Conservation (phyloP, 2,113 vertebrate genomes). For the Dasyornis broadbenti region DNA sequence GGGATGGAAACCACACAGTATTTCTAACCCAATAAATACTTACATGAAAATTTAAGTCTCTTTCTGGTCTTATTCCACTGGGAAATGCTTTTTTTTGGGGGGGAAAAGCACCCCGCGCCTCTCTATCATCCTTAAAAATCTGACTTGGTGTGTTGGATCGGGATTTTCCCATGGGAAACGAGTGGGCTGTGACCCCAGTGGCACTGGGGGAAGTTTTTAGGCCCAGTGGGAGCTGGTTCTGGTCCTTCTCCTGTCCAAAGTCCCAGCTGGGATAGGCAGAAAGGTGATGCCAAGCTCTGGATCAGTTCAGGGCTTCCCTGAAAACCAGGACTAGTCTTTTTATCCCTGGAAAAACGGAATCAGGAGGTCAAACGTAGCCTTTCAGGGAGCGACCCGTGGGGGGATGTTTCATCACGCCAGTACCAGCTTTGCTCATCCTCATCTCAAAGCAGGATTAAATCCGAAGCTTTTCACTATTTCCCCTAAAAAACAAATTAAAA, state of each 20-base stretch:
- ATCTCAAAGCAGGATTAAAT: fast-evolving
- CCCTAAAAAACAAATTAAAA: not conserved
- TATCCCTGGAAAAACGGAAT: not conserved
- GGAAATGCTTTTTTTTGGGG: fast-evolving
- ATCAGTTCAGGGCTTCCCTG: not conserved
- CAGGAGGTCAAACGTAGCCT: fast-evolving
- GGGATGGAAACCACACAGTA: fast-evolving
- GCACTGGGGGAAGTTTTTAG: not conserved
- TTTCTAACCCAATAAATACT: slow-evolving; percentile 11
- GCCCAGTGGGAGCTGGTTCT: not conserved
- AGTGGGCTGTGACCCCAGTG: not conserved
- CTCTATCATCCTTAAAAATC: not conserved
- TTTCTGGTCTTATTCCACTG: not conserved
- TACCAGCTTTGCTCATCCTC: fast-evolving
- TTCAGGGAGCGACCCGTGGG: fast-evolving
- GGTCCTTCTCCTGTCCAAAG: not conserved
- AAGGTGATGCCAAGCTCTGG: not conserved
- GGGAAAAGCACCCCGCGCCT: fast-evolving
- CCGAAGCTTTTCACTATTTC: fast-evolving
- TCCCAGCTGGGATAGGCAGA: not conserved
- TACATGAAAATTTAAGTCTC: fast-evolving
- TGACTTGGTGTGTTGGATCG: not conserved
- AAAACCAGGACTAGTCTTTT: not conserved
- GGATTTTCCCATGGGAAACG: fast-evolving
- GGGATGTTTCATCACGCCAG: fast-evolving